Conservation (phyloP, 1,140 invertebrate species). For the Calliopsis andreniformis region DNA sequence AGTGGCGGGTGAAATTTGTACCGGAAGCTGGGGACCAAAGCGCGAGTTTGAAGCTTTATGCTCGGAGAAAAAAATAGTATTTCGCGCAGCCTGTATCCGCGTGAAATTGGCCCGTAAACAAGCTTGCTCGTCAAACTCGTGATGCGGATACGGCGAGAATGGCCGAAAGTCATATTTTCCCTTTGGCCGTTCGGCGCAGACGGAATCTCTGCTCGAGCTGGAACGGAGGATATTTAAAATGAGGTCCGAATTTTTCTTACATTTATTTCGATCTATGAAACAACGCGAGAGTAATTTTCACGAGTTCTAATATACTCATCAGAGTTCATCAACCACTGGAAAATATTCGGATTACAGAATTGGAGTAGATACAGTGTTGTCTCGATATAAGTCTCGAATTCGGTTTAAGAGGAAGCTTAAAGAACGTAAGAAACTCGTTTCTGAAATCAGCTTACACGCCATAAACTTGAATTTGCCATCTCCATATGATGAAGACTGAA, state of each 20-base stretch:
- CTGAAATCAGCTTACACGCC: no score
- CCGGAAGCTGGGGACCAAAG: slow-evolving; percentile 38
- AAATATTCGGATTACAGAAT: no score
- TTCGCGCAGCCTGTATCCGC: slow-evolving; percentile 56
- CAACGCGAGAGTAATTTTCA: no score
- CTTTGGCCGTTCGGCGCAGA: slow-evolving; percentile 34
- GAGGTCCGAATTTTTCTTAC: not conserved
- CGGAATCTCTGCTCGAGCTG: slow-evolving; percentile 21
- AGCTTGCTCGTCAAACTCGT: slow-evolving; percentile 61
- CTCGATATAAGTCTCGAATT: no score
- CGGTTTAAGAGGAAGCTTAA: no score
- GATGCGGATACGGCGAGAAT: slow-evolving; percentile 55
- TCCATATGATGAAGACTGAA: no score
- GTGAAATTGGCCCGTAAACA: slow-evolving; percentile 63
- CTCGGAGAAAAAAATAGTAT: slow-evolving; percentile 51
- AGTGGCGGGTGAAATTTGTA: slow-evolving; percentile 5
- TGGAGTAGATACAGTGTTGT: no score
- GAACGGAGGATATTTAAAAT: not conserved
- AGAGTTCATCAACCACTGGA: no score
- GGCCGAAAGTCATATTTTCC: slow-evolving; percentile 55
- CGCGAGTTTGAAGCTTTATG: slow-evolving; percentile 57
- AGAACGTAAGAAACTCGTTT: no score
- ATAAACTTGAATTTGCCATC: no score
- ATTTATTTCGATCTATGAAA: no score
- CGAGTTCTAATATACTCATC: no score